Evolutionary conservation across 2,797 vertebrate genomes (phyloP).

Genomic region (Darevskia nairensis): DNA sequence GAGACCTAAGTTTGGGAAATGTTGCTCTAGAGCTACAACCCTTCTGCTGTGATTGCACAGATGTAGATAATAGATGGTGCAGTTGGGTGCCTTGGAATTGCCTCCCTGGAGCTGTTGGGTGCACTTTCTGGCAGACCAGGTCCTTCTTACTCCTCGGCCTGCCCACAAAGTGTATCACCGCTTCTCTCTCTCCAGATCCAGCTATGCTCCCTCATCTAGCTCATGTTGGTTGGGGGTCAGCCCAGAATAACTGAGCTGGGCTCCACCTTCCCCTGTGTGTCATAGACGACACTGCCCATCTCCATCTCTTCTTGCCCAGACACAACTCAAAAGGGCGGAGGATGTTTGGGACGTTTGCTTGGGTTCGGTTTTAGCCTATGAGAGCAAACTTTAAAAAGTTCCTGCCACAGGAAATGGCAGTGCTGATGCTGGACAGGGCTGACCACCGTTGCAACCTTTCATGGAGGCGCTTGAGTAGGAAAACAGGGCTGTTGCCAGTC

Average conservation of each 20-base stretch:
- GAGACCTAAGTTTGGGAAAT: no score
- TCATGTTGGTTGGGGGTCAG: not conserved
- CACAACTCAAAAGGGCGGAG: not conserved
- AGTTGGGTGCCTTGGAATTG: not conserved
- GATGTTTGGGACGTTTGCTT: constrained; percentile 28
- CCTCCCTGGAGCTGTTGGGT: not conserved
- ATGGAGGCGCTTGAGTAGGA: not conserved
- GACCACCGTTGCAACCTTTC: constrained; percentile 38
- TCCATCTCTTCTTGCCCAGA: constrained; percentile 26
- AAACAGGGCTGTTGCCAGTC: constrained; percentile 29
- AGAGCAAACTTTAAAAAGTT: constrained; percentile 53
- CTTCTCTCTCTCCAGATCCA: not conserved
- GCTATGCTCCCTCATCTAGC: not conserved
- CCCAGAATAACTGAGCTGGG: fast-evolving
- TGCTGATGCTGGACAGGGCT: constrained; percentile 37
- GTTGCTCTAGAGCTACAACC: no score
- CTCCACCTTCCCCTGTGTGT: not conserved
- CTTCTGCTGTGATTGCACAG: not conserved
- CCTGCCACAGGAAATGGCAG: constrained; percentile 54
- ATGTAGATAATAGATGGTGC: not conserved
- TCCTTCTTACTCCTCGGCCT: no score
- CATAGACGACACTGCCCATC: constrained; percentile 2
- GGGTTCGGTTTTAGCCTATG: constrained; percentile 52
- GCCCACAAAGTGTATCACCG: not conserved
- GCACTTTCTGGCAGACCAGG: no score